phyloP scores from a whole-genome alignment of 2,888 invertebrate species.

The Entomobrya multifasciata region DNA sequence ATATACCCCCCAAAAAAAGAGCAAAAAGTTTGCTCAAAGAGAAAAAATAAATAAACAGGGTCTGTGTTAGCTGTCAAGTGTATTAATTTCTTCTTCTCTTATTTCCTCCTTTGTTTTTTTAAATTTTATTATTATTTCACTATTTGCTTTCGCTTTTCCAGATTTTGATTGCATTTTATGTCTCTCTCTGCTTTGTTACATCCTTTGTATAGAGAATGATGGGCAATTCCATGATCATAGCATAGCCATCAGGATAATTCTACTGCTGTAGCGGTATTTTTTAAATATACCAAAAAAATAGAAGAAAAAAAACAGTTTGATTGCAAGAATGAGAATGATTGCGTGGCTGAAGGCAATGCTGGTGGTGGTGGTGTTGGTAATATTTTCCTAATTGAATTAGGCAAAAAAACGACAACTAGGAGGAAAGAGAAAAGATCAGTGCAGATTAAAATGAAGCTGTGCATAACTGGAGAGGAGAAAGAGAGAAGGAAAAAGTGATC shows the following conservation, averaged over 20 bases:
- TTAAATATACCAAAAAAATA: too few relatives aligned
- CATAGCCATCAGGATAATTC: neutral
- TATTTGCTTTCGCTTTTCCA: slow-evolving; percentile 30
- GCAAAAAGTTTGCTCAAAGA: slow-evolving; percentile 6
- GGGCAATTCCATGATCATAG: slow-evolving; percentile 18
- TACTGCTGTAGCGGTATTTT: neutral
- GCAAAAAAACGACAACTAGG: too few relatives aligned
- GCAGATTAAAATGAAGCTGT: slow-evolving; percentile 79
- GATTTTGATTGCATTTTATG: slow-evolving; percentile 34
- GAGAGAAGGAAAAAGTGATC: slow-evolving; percentile 78
- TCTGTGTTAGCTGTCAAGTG: slow-evolving; percentile 63
- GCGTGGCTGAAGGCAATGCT: slow-evolving; percentile 40
- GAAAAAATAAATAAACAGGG: neutral
- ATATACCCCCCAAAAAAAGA: slow-evolving; percentile 12
- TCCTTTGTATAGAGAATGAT: neutral
- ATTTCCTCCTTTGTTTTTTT: slow-evolving; percentile 26
- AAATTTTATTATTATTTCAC: slow-evolving; percentile 37
- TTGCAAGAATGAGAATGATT: slow-evolving; percentile 36
- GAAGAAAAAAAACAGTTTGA: slow-evolving; percentile 16
- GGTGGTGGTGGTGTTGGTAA: slow-evolving; percentile 65
- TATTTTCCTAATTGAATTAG: slow-evolving; percentile 79
- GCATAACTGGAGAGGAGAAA: slow-evolving; percentile 16
- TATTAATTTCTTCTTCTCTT: slow-evolving; percentile 65
- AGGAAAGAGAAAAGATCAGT: slow-evolving; percentile 78
- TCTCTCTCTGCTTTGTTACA: neutral